Evolutionary conservation across 2,797 vertebrate species (phyloP).

Genomic region (Sebastes dallii): DNA sequence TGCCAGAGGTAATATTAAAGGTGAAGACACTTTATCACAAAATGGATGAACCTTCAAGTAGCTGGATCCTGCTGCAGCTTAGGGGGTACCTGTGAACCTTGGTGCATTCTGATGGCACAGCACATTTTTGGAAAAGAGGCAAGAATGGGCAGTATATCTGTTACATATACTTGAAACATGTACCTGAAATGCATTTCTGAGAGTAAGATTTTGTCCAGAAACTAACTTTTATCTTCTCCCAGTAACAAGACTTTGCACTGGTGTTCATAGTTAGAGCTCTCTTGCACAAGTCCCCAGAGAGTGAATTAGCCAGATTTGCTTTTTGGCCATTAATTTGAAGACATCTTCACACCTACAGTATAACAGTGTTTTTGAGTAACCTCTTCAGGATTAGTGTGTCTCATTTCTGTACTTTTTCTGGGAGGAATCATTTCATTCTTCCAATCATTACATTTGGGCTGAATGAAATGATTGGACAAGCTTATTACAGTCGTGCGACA

Average conservation of each 20-base stretch:
- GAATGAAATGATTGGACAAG: too few species aligned
- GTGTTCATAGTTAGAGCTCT: not conserved
- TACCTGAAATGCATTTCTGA: not conserved
- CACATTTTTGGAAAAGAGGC: conserved; percentile 8
- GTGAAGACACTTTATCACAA: conserved; percentile 51
- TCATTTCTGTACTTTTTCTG: too few species aligned
- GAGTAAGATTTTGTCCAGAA: not conserved
- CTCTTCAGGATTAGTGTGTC: not conserved
- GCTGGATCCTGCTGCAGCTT: conserved; percentile 23
- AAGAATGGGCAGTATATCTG: not conserved
- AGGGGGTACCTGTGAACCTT: conserved; percentile 7
- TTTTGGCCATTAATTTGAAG: not conserved
- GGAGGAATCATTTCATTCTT: too few species aligned
- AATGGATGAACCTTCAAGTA: conserved; percentile 46
- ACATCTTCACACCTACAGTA: not conserved
- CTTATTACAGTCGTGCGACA: too few species aligned
- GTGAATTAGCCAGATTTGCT: not conserved
- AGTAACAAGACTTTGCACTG: not conserved
- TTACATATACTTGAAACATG: not conserved
- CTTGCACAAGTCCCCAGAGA: not conserved
- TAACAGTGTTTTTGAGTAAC: not conserved
- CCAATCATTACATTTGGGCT: too few species aligned
- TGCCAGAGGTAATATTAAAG: conserved; percentile 46
- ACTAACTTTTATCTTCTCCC: not conserved
- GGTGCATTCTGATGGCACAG: conserved; percentile 6